phyloP scores from a whole-genome alignment of 2,797 vertebrate genomes.

The Remorina albescens region DNA sequence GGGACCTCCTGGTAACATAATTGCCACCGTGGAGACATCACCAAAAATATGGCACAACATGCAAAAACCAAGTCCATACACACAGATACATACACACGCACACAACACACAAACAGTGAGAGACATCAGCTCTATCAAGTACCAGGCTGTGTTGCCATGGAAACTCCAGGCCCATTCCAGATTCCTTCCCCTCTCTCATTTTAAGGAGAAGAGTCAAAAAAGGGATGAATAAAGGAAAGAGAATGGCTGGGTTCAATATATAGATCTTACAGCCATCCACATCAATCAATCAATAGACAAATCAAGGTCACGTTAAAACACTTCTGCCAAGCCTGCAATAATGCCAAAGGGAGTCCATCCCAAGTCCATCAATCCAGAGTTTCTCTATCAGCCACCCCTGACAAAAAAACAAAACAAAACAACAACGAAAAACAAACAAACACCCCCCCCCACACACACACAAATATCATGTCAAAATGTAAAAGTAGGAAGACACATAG shows the following conservation, averaged over 20 bases:
- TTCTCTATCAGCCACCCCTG: conserved; percentile 7
- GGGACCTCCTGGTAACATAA: neutral
- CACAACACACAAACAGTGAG: conserved; percentile 11
- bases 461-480: too few relatives aligned
- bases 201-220: conserved; percentile 32
- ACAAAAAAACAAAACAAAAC: conserved; percentile 22
- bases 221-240: conserved; percentile 2
- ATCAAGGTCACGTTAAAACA: neutral
- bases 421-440: too few relatives aligned
- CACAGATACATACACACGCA: neutral
- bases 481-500: neutral
- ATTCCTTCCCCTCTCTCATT: conserved; percentile 46
- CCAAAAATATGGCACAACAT: conserved; percentile 25
- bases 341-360: neutral
- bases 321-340: neutral
- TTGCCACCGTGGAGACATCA: neutral
- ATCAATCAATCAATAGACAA: conserved; percentile 8
- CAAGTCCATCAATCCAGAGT: conserved; percentile 18
- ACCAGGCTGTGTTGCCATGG: conserved; percentile 73
- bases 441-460: too few relatives aligned
- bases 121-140: conserved; percentile 38
- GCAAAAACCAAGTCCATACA: conserved; percentile 3
- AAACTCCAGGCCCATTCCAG: conserved; percentile 68
- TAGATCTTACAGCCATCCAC: neutral
- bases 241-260: conserved; percentile 7